phyloP scores from a whole-genome alignment of 2,888 invertebrate genomes.

The Lasioglossum oenotherae region DNA sequence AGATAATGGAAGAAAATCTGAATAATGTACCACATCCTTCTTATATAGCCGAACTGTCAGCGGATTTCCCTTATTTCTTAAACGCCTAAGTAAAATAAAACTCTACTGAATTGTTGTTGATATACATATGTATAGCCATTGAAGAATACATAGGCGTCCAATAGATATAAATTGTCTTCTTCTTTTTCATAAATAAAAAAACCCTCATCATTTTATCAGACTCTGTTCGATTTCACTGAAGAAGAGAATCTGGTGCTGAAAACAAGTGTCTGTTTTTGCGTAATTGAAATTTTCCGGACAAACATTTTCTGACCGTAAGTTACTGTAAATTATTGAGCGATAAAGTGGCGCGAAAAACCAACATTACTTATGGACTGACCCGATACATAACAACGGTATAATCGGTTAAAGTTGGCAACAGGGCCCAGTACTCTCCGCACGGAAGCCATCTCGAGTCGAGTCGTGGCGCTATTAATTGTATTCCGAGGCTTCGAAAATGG shows the following conservation, averaged over 20 bases:
- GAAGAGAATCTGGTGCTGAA: neutral
- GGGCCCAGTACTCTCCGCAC: neutral
- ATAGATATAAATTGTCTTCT: neutral
- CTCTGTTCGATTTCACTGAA: neutral
- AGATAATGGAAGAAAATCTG: too few relatives aligned
- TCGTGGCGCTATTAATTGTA: constrained; percentile 62
- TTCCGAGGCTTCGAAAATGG: constrained; percentile 52
- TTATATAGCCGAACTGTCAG: neutral
- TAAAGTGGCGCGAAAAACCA: neutral
- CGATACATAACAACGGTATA: neutral
- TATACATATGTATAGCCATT: too few relatives aligned
- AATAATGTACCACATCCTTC: neutral
- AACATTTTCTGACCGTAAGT: neutral
- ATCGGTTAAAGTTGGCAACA: neutral
- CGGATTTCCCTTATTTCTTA: too few relatives aligned
- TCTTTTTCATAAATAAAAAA: neutral
- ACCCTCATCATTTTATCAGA: neutral
- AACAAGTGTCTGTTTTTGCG: neutral
- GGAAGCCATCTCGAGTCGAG: constrained; percentile 21
- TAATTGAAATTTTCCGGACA: neutral
- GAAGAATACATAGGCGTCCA: too few relatives aligned
- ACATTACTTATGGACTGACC: neutral
- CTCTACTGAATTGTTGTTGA: too few relatives aligned
- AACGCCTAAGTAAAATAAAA: too few relatives aligned
- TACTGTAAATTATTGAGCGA: neutral